Evolutionary conservation across 2,797 vertebrate genomes (phyloP).

Genomic region (Gorsachius magnificus): DNA sequence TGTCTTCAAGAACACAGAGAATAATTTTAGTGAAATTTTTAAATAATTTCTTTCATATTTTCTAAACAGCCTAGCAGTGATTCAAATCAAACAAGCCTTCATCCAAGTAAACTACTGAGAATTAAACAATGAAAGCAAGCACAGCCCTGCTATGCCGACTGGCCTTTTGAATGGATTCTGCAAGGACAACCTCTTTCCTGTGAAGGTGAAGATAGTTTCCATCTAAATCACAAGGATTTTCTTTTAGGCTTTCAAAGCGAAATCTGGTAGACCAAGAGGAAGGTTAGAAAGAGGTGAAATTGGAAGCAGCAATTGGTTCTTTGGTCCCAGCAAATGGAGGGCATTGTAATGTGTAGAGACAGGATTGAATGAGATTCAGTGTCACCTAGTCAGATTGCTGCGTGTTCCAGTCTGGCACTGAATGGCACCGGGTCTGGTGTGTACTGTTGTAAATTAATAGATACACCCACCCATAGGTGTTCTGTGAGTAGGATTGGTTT

Average conservation of each 20-base stretch:
- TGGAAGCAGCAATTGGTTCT: neutral
- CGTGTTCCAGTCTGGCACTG: neutral
- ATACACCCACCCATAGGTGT: neutral
- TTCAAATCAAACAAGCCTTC: neutral
- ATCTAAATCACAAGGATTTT: neutral
- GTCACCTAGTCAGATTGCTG: neutral
- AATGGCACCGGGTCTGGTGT: neutral
- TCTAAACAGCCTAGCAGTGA: neutral
- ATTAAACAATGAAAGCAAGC: neutral
- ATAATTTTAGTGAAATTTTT: neutral
- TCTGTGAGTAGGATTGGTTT: neutral
- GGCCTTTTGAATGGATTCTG: neutral
- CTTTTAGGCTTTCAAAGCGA: neutral
- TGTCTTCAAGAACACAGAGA: neutral
- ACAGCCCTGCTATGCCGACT: neutral
- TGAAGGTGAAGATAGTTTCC: neutral
- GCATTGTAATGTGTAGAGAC: neutral
- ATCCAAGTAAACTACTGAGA: neutral
- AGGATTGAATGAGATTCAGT: neutral
- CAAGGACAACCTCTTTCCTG: neutral
- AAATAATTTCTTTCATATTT: neutral
- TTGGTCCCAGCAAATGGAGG: neutral
- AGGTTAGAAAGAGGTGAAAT: neutral
- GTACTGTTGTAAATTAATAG: neutral
- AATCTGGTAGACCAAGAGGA: neutral